Evolutionary conservation across 2,113 vertebrate species (phyloP), one percentile per base, ranked within the genome.

Genomic region (Rutilus rutilus): DNA sequence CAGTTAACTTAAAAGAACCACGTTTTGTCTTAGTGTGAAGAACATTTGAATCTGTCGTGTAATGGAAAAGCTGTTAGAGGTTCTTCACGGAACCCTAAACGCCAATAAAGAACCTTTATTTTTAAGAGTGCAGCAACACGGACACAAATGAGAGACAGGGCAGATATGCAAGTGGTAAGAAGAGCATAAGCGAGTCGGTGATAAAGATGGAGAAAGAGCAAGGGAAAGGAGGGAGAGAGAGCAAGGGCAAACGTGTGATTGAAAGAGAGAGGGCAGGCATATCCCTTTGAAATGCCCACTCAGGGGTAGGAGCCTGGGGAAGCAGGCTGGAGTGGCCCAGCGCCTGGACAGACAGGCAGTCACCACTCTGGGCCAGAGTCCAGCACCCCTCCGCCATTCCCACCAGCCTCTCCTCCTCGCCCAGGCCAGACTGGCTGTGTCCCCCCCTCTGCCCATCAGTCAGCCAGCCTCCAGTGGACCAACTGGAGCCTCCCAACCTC

Each of bases 331-430:
- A 85, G 91, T 92, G 93, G 93, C 93, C 91, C 93, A 93, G 93
- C 89, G 92, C 92, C 92, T 93, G 92, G 92, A 93, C 93, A 95
- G 94, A 95, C 94, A 95, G 94, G 94, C 94, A 94, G 93, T 94
- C 94, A 95, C 93, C 92, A 91, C 89, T 90, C 94, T 94, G 94
- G 94, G 94, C 94, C 85, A 8, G 57, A 23, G 65, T 95, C 94
- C 94, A 95, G 94, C 91, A 92, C 86, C 90, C 92, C 92, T 92
- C 71, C 87, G 88, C 92, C 92, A 91, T 85, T 85, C 93, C 91
- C 89, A 90, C 91, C 91, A 90, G 93, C 92, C 91, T 92, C 91
- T 91, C 93, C 92, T 92, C 94, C 94, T 94, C 90, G 93, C 88
- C 89, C 87, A 83, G 89, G 93, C 92, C 92, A 89, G 88, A 89